Base-by-base conservation (phyloP, 2,888 invertebrate genomes). In the Heliconius aoede region DNA sequence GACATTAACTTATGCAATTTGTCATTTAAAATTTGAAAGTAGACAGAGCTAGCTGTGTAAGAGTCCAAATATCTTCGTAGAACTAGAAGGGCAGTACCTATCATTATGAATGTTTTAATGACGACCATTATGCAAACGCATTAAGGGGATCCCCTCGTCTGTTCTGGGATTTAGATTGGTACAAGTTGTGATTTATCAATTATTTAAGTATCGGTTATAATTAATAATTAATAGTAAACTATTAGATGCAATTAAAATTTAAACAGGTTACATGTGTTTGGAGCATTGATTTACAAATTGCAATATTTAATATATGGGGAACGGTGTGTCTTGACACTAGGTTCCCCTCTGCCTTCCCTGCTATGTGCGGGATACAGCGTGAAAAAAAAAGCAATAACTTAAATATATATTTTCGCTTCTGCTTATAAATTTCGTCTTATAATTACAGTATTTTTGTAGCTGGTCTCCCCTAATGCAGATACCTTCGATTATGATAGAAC, bases 21-120 rank as follows among this genome's bases (percentile, higher is more conserved):
- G 46, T 46, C 46, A 46, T 55, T 55, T 55, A 21, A 55, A n/a
- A 55, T n/a, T 4, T n/a, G 3, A 21, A 21, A 9, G 55, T 55
- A 55, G 8, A n/a, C 15, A 13, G 0, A 13, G 60, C 71, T 72
- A 79, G 74, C 75, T 76, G 68, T 78, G 72, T 75, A 77, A 77
- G 76, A 74, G 82, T 65, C 36, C 7, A 36, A 86, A 86, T 86
- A 84, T 86, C 85, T 86, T 85, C 83, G 83, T 86, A 21, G 21
- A 46, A 18, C 46, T 46, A 83, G 82, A 86, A 86, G 86, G 87
- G 87, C 86, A 85, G 84, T 85, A 88, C 83, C 86, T 89, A 89
- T 90, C 91, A 91, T 93, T 90, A 90, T 91, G 91, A 91, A 92
- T 90, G 90, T 91, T 92, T 93, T 94, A 94, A 94, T 92, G 93